Base-by-base conservation (phyloP, 2,797 vertebrate genomes). In the Muraenolepis orangiensis region DNA sequence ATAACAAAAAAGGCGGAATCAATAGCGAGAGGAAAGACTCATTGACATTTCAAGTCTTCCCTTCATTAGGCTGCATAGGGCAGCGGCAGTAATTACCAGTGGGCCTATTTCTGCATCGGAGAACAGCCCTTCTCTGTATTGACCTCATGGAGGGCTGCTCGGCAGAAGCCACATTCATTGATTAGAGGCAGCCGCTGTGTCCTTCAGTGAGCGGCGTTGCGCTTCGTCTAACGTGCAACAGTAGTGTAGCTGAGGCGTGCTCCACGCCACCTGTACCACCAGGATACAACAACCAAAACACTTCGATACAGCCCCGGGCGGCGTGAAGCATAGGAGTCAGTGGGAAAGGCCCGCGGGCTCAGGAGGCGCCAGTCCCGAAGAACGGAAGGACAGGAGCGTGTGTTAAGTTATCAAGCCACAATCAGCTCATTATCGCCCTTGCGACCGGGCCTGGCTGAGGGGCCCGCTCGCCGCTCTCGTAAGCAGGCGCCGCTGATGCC, bases 21-120 rank as follows among this genome's bases (percentile, higher is more conserved):
- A 64, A 82, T 82, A 28, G 31, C 3, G 57, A 2, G 38, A 6
- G 12, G 38, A 13, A 10, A n/a, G 36, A 73, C 75, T 78, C 79
- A 88, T 72, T 91, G 88, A 88, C 87, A 91, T 91, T 92, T 90
- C 74, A 83, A 84, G 84, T 78, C 76, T 81, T 81, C 80, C 57
- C 80, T 84, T 89, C 85, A 89, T 90, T 89, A 87, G 85, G 72
- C 76, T 69, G 71, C 70, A 76, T 57, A 32, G 69, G 77, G 82
- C 79, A 85, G 73, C 74, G 74, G 42, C 74, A 78, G 78, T 90
- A 86, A 89, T 90, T 87, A 86, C 78, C 77, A 23, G 28, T 40
- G 57, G 72, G 70, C 74, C 78, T 72, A 81, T 74, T 76, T 73
- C 78, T 79, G 75, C 78, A 67, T 77, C 74, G 72, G 46, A 84